Percentiles rank a stretch among this genome's conserved stretches.
Evolutionary conservation across 2,113 vertebrate genomes (phyloP).

Genomic region (Cynopterus brachyotis): DNA sequence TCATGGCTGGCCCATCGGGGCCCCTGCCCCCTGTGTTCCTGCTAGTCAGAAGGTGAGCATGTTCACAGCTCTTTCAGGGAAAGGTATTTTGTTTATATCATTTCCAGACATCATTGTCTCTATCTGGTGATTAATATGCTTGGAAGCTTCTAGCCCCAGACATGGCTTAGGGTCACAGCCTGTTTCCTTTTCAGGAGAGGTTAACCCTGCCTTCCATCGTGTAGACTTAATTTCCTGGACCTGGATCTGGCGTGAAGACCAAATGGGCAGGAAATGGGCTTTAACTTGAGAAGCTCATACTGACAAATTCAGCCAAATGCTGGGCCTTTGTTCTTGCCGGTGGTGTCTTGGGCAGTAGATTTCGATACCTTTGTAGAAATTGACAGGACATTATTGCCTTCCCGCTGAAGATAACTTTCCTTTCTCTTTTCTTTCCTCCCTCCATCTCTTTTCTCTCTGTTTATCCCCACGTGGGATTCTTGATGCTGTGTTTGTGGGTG

Average conservation of each 20-base stretch:
- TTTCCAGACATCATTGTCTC: neutral
- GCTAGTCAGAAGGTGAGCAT: neutral
- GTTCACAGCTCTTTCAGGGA: neutral
- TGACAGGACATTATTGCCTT: neutral
- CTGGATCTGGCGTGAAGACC: neutral
- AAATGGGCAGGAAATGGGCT: neutral
- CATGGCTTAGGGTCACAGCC: neutral
- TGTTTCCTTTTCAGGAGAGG: neutral
- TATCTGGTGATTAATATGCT: neutral
- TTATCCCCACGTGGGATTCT: slow-evolving; percentile 50
- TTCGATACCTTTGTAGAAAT: neutral
- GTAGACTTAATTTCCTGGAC: neutral
- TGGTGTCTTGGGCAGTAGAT: neutral
- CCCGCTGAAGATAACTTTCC: slow-evolving; percentile 39
- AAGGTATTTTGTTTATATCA: neutral
- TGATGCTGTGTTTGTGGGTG: slow-evolving; percentile 75
- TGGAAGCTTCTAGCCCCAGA: neutral
- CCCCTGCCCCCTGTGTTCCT: rapidly evolving
- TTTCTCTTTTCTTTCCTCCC: slow-evolving; percentile 72
- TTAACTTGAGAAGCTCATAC: neutral
- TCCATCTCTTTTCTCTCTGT: slow-evolving; percentile 56
- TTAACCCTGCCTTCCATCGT: rapidly evolving
- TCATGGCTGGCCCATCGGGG: neutral
- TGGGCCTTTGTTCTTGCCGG: neutral
- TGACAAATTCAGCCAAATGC: neutral